A percentile compares a stretch with the other conserved stretches of the same genome.
Conservation (phyloP, 2,888 invertebrate genomes). For the Cataglyphis albicans region DNA sequence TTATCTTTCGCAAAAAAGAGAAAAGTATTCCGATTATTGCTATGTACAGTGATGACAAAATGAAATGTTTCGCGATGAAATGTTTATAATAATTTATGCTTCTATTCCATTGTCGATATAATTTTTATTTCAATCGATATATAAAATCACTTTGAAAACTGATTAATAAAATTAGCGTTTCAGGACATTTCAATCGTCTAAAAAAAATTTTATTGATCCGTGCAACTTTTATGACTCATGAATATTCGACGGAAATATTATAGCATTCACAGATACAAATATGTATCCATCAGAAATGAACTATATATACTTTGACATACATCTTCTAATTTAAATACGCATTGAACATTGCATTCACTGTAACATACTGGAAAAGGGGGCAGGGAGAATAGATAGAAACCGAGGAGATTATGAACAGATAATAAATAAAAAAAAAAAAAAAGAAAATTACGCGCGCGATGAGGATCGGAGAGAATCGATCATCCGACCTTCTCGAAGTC, state of each 20-base stretch:
- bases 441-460: constrained; percentile 5
- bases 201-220: neutral
- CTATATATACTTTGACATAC: constrained; percentile 9
- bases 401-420: neutral
- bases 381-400: neutral
- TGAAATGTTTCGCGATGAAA: constrained; percentile 4
- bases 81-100: constrained; percentile 17
- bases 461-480: constrained; percentile 46
- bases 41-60: constrained; percentile 1
- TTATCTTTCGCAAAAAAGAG: constrained; percentile 7
- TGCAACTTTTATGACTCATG: neutral
- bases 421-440: neutral
- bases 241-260: constrained; percentile 9
- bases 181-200: constrained; percentile 19
- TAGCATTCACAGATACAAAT: constrained; percentile 40
- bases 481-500: constrained; percentile 49
- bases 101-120: constrained; percentile 25
- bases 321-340: constrained; percentile 33
- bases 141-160: neutral
- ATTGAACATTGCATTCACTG: constrained; percentile 3
- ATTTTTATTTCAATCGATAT: constrained; percentile 26
- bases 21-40: constrained; percentile 22
- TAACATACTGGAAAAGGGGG: constrained; percentile 11
- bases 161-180: neutral
- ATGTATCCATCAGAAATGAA: constrained; percentile 21